Base-by-base conservation (phyloP, 1,140 invertebrate genomes). In the Papilio dardanus region DNA sequence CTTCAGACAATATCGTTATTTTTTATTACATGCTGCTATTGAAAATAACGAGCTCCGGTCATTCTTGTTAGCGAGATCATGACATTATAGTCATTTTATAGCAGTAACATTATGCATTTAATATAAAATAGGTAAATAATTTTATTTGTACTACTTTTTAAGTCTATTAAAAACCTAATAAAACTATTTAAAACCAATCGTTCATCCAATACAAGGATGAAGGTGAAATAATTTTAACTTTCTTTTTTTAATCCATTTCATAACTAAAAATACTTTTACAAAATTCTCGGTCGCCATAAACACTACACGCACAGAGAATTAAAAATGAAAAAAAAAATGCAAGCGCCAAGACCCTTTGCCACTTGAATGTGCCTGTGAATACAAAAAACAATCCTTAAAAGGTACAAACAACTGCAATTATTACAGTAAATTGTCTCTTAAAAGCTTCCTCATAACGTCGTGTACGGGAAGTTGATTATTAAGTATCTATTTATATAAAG, bases 11-110 rank as follows among this genome's bases (percentile, higher is more conserved):
- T 69, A 69, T 69, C 35, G 33, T 69, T 69, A 69, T 69, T 69
- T 69, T 69, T 37, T 69, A 69, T 69, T 21, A 69, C 67, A 68
- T 68, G 66, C 30, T 19, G 33, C 67, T 69, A 21, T 69, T 40
- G 31, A 69, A 69, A 69, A 40, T 69, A 69, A 69, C 35, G 35
- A 69, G 35, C 35, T 24, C 12, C 12, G 12, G 35, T 69, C 67
- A 69, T 40, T 37, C 67, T 69, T 69, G 67, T 69, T 69, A 69
- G 67, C 21, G 21, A 40, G 67, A 69, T 40, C 35, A 40, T 40
- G 35, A 12, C 10, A 69, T 21, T 69, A 40, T 69, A 40, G 31
- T 28, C 33, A 19, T 10, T 42, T 37, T 40, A 40, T 28, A 24
- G 21, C 24, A 30, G 24, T 62, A 62, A 16, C 14, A 62, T 30